These are phyloP conservation scores for Linurgus olivaceus DNA, from an alignment of 2,797 vertebrate genomes.

Conservation along the genomic window DNA sequence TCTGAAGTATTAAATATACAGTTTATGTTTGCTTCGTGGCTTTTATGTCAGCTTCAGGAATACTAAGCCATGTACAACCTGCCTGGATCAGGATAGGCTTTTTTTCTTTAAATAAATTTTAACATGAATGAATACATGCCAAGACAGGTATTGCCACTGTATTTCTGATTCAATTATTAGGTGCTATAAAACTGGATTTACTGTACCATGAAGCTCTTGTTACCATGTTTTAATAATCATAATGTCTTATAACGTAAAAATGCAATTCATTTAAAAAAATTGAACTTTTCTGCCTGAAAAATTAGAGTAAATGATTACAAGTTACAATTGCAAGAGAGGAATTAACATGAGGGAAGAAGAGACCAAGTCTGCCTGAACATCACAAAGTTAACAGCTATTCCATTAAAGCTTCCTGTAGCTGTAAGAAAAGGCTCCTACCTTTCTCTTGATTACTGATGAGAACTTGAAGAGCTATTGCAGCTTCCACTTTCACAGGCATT, in stretches of 20 bases:
- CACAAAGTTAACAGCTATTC: background rate
- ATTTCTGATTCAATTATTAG: background rate
- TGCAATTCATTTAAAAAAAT: background rate
- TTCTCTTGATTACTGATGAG: slow-evolving; percentile 99
- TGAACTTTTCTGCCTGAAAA: background rate
- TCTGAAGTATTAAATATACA: background rate
- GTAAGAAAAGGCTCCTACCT: slow-evolving; percentile 83
- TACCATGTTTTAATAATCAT: background rate
- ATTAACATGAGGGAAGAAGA: background rate
- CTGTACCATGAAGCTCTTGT: background rate
- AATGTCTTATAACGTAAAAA: background rate
- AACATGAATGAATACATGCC: background rate
- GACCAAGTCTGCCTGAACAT: background rate
- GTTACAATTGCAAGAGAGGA: background rate
- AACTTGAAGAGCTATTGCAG: slow-evolving; percentile 97
- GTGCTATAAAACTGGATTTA: background rate
- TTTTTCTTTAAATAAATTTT: background rate
- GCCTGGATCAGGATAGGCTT: background rate
- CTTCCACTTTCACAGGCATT: slow-evolving; percentile 99
- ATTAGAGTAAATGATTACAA: background rate
- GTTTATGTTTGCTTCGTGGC: background rate
- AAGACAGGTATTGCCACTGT: background rate
- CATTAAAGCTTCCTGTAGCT: background rate
- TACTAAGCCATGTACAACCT: background rate
- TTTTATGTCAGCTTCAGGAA: background rate